Evolutionary conservation across 1,140 invertebrate genomes (phyloP), one percentile per base, ranked within the genome.

Genomic region (Drosophila tani): DNA sequence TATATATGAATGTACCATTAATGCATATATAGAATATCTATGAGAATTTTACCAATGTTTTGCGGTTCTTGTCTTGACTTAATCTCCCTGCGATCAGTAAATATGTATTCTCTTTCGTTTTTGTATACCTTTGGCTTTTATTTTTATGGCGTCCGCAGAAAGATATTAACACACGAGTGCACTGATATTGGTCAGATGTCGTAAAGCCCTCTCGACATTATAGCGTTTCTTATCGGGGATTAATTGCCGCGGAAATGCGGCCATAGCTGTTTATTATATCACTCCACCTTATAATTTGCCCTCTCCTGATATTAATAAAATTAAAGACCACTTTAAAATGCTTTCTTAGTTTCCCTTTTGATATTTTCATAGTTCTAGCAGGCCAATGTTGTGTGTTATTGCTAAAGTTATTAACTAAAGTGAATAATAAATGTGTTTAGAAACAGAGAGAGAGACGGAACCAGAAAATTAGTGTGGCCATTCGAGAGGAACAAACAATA

Each of bases 371-470:
- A 73, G 43, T 27, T 14, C 40, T 9, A 15, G 9, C 32, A 11
- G 57, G 75, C 74, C 59, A 49, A 73, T 80, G 84, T 87, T 86
- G 79, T 78, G 63, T 75, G 82, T 84, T 73, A 84, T 73, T 47
- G 71, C 77, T 81, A 75, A 59, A 63, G 62, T 70, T 79, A 87
- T 90, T 81, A 70, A 81, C 58, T 68, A 71, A 64, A 68, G 32
- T 46, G 46, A 78, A 45, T 43, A 68, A 29, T 43, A 68, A 29
- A 78, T 29, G 56, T 38, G 53, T 19, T 40, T 56, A 59, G 27
- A 6, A 29, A n/a, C n/a, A 2, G 24, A 41, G 24, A 57, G 29
- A 63, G 19, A 59, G 29, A 24, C 15, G 51, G 45, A 69, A 73
- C 62, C 45, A 56, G 64, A 21, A 58, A 59, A 78, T 27, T 55